Base-by-base conservation (phyloP, 2,888 invertebrate genomes). In the Pseudolycoriella hygida region DNA sequence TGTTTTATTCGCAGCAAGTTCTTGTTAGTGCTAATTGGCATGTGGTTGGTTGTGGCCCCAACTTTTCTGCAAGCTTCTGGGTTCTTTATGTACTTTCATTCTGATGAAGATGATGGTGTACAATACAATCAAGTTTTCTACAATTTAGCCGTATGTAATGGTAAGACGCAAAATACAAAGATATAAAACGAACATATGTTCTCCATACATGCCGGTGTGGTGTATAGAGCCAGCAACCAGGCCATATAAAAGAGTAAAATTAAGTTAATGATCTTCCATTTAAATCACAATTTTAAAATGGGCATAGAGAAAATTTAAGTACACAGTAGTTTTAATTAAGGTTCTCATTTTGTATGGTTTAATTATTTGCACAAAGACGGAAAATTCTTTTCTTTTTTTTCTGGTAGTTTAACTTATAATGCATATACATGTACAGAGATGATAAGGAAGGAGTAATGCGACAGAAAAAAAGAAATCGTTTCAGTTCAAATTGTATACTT, bases 21-120 rank as follows among this genome's bases (percentile, higher is more conserved):
- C 45, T 46, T 41, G 45, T 46, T 46, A 46, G 45, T 42, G 42
- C 45, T 46, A 46, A 46, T 46, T 46, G 45, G 45, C 45, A 42
- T 46, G 38, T 42, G 45, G 45, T 41, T 46, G 25, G 25, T 25
- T 25, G 25, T 25, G 25, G 30, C 10, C 25, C 38, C 18, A 42
- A 46, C 42, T 46, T 46, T 45, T 46, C 45, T 42, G 41, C 45
- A 42, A 42, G 42, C 45, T 42, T 20, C 20, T 45, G 19, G 40
- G 41, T 44, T 40, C 19, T 38, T 20, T 17, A 32, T 17, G 11
- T 34, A 38, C 18, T 19, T 44, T 44, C 38, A 5, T 20, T 19
- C 15, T 20, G 25, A 25, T 25, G 25, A 25, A 25, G 25, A 25
- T 25, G 25, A 25, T 25, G 25, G 25, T 25, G 25, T 25, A 25